phyloP scores from a whole-genome alignment of 2,797 vertebrate genomes.

The Falco columbarius region DNA sequence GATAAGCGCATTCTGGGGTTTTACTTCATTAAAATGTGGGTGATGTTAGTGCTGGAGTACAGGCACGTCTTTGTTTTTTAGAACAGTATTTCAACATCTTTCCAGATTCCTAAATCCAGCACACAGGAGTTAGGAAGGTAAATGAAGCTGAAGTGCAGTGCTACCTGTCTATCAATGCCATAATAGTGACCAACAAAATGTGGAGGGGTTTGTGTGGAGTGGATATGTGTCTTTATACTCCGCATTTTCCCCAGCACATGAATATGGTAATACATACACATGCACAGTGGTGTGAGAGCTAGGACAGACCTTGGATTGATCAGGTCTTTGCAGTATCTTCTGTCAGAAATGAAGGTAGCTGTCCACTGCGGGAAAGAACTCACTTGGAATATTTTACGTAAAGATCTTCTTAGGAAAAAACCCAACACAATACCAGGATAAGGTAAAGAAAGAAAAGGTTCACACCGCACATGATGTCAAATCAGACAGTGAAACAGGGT shows the following conservation, averaged over 20 bases:
- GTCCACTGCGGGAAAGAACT: background rate
- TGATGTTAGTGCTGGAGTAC: background rate
- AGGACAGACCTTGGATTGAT: background rate
- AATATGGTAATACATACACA: background rate
- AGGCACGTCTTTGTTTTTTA: background rate
- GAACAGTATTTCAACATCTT: background rate
- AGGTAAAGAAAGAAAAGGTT: background rate
- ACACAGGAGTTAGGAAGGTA: background rate
- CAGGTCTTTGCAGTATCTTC: background rate
- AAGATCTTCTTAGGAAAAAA: background rate
- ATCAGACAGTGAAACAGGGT: background rate
- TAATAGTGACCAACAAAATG: background rate
- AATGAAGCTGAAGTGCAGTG: background rate
- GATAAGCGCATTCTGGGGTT: background rate
- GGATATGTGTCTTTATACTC: background rate
- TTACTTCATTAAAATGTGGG: background rate
- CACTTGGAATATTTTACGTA: background rate
- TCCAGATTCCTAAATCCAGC: background rate
- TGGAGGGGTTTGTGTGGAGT: fast-evolving
- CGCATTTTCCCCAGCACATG: background rate
- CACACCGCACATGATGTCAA: background rate
- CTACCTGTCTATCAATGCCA: fast-evolving
- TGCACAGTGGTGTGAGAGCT: background rate
- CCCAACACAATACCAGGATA: background rate
- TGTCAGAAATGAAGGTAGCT: background rate